Evolutionary conservation across 2,797 vertebrate species (phyloP).

Genomic region (Linurgus olivaceus): DNA sequence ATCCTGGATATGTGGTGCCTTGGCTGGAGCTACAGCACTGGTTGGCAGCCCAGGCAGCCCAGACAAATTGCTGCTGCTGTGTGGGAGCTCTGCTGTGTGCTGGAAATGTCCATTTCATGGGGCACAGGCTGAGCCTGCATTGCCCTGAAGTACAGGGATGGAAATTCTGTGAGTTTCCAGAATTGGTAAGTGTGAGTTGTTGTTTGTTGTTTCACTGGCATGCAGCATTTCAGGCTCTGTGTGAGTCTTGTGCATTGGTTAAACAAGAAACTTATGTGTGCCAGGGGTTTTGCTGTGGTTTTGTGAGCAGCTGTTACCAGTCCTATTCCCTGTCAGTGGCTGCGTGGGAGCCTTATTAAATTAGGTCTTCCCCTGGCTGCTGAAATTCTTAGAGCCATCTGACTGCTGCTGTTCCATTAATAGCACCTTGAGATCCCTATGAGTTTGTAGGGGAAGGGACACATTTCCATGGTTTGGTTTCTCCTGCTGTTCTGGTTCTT

Average conservation of each 20-base stretch:
- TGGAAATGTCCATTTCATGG: background rate
- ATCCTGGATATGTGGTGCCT: background rate
- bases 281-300: background rate
- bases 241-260: background rate
- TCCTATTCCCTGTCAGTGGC: background rate
- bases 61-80: background rate
- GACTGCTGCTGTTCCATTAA: conserved; percentile 6
- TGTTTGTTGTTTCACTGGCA: background rate
- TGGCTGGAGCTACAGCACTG: background rate
- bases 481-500: conserved; percentile 50
- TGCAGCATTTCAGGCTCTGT: background rate
- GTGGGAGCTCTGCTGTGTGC: background rate
- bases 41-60: background rate
- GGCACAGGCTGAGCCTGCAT: fast-evolving
- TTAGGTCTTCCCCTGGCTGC: background rate
- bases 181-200: background rate
- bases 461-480: conserved; percentile 19
- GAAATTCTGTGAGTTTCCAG: background rate
- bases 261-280: background rate
- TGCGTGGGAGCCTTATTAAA: conserved; percentile 9
- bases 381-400: background rate
- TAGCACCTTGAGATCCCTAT: conserved; percentile 7
- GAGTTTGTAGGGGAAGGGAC: background rate
- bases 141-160: background rate
- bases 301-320: background rate